phyloP scores from a whole-genome alignment of 2,888 invertebrate genomes.

The Amphimallon solstitiale region DNA sequence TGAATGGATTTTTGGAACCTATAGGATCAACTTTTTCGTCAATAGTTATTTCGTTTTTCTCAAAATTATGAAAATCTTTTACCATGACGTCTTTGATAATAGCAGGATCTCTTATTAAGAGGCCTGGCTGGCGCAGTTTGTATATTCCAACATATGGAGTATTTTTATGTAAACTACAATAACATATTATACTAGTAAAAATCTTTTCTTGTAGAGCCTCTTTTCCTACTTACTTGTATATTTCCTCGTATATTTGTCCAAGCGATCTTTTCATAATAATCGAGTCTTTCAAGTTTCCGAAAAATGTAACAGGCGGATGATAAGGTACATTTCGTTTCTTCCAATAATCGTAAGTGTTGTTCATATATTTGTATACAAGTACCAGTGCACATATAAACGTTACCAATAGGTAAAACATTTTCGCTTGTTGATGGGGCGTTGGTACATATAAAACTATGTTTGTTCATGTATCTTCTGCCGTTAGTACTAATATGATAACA shows the following conservation, averaged over 20 bases:
- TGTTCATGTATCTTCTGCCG: no score
- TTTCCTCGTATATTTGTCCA: conserved; percentile 56
- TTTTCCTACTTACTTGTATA: conserved; percentile 58
- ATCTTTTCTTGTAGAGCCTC: not conserved
- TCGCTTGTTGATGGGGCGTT: no score
- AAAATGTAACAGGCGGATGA: conserved; percentile 55
- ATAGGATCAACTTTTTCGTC: conserved; percentile 63
- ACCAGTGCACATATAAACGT: conserved; percentile 12
- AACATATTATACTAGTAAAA: not conserved
- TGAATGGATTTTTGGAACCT: conserved; percentile 64
- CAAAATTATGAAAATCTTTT: conserved; percentile 58
- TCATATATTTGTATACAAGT: conserved; percentile 33
- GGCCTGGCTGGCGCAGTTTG: conserved; percentile 52
- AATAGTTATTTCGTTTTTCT: conserved; percentile 57
- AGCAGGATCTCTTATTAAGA: conserved; percentile 57
- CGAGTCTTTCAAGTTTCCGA: conserved; percentile 56
- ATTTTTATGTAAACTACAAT: conserved; percentile 42
- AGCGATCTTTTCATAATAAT: conserved; percentile 52
- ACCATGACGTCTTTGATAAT: conserved; percentile 56
- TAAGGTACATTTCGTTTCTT: conserved; percentile 57
- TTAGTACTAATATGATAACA: no score
- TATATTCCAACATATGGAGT: conserved; percentile 58
- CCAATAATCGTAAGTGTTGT: conserved; percentile 53
- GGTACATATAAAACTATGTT: no score
- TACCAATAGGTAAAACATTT: conserved; percentile 43